Percentiles rank a stretch among this genome's conserved stretches.
Evolutionary conservation across 2,797 vertebrate genomes (phyloP).

Genomic region (Coregonus sp.): DNA sequence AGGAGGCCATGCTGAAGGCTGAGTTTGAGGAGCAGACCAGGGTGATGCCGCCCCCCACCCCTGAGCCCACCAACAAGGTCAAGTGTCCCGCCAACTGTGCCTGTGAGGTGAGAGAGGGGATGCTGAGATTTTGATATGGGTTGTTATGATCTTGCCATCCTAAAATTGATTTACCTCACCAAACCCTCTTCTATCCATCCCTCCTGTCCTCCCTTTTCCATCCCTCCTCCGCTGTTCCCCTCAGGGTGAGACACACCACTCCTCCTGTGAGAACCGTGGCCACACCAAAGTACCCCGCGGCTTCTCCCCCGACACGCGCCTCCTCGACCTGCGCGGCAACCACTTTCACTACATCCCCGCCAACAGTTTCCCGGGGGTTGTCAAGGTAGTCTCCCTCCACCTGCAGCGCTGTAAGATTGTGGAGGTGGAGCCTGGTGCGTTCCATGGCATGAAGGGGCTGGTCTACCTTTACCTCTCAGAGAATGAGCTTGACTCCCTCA

Average conservation of each 20-base stretch:
- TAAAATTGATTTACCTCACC: neutral
- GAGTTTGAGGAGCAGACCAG: constrained; percentile 72
- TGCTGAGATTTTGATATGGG: neutral
- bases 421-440: constrained; percentile 76
- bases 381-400: constrained; percentile 85
- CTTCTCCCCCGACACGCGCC: constrained; percentile 79
- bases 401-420: constrained; percentile 86
- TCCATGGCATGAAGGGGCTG: constrained; percentile 83
- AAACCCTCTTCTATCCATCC: neutral
- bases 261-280: constrained; percentile 80
- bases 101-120: constrained; percentile 73
- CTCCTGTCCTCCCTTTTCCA: neutral
- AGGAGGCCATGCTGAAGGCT: constrained; percentile 64
- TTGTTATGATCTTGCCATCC: neutral
- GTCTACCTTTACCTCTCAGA: constrained; percentile 91
- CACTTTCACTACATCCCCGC: constrained; percentile 77
- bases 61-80: constrained; percentile 49
- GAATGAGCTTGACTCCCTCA: constrained; percentile 82
- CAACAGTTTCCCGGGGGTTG: constrained; percentile 79
- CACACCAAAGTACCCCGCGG: constrained; percentile 84
- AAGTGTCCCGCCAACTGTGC: constrained; percentile 82
- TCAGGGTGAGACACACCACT: constrained; percentile 76
- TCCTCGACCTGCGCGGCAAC: constrained; percentile 86
- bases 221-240: neutral
- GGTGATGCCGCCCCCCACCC: constrained; percentile 18